Evolutionary conservation across 2,113 vertebrate species (phyloP), one percentile per base, ranked within the genome.

Genomic region (Pachypanchax playfairii): DNA sequence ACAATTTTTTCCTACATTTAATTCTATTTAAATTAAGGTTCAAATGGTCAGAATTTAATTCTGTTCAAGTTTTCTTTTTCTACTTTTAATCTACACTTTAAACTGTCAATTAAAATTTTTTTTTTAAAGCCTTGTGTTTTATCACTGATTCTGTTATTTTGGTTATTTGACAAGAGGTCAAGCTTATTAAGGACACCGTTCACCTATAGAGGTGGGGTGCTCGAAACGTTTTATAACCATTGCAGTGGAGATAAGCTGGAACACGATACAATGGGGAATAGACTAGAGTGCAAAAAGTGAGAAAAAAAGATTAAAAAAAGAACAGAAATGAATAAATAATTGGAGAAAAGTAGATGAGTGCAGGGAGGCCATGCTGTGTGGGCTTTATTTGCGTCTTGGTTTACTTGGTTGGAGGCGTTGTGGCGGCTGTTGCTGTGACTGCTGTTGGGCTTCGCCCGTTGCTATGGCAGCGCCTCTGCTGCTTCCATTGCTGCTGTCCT

Each of bases 371-470:
- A 98, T 98, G 97, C 96, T 95, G 96, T 83, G 76, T 83, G 91
- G 94, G 94, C 93, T 95, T 96, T 95, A 98, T 96, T 94, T 95
- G 95, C 93, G 94, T 94, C 93, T 88, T 84, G 88, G 95, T 98
- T 99, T 98, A 98, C 96, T 98, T 98, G 96, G 95, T 94, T 96
- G 96, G 75, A 94, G 93, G 91, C 95, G 96, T 71, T 94, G 95
- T 64, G 94, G 96, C 60, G 94, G 94, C 69, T 94, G 96, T 51
- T 93, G 94, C 69, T 94, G 96, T 51, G 80, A 69, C 94, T 94
- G 94, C 93, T 94, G 84, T 43, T 94, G 93, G 70, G 94, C 94
- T 91, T 98, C 95, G 12, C 94, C 94, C 77, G 95, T 92, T 14
- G 95, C 94, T 84, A 96, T 88, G 78, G 94, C 92, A 80, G 72